These are phyloP conservation scores for Pteropus alecto DNA, from an alignment of 2,113 vertebrate species.

Conservation along the genomic window DNA sequence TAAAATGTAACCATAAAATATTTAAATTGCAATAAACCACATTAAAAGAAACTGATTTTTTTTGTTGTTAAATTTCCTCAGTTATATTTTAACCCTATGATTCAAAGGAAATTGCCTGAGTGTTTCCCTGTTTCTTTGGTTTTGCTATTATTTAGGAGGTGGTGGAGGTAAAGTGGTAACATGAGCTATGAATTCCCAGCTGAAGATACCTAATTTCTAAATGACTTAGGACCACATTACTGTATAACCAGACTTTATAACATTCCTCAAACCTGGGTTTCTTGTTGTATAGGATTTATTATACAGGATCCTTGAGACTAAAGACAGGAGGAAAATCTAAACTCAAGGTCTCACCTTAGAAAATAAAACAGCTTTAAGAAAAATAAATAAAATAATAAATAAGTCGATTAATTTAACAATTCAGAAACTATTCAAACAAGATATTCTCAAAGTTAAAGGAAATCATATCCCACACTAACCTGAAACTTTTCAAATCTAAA, in stretches of 20 bases:
- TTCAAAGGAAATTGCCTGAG: not conserved
- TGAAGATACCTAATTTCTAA: not conserved
- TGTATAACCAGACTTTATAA: not conserved
- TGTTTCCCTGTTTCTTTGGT: not conserved
- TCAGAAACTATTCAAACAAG: not conserved
- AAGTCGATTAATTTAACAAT: not conserved
- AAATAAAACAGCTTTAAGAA: not conserved
- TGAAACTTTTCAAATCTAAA: constrained; percentile 11
- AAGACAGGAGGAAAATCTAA: not conserved
- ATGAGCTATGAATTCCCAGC: not conserved
- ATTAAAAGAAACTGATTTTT: constrained; percentile 58
- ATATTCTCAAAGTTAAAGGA: not conserved
- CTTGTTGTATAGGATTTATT: not conserved
- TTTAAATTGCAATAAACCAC: constrained; percentile 73
- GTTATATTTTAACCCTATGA: not conserved
- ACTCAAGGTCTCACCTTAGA: not conserved
- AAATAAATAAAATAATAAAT: not conserved
- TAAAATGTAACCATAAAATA: constrained; percentile 77
- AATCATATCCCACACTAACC: not conserved
- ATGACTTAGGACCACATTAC: not conserved
- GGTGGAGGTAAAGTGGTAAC: not conserved
- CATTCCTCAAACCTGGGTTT: not conserved
- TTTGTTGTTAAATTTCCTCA: not conserved
- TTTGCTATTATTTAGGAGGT: not conserved
- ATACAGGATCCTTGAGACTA: not conserved